Evolutionary conservation across 2,797 vertebrate species (phyloP).

Genomic region (Sebastes umbrosus): DNA sequence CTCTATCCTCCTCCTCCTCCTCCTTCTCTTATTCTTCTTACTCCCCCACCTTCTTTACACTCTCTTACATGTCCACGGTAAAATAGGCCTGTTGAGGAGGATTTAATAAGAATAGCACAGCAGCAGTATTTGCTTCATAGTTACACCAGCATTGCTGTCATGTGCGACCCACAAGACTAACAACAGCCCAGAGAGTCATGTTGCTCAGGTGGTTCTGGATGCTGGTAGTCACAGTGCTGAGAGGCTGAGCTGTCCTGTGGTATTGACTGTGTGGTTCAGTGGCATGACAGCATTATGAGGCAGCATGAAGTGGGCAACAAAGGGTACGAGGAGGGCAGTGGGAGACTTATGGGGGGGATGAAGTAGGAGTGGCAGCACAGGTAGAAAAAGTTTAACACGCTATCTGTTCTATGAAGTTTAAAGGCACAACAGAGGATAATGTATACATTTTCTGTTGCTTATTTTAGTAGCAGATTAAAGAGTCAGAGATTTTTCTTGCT

Average conservation of each 20-base stretch:
- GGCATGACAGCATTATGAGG: conserved; percentile 57
- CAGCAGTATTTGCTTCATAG: neutral
- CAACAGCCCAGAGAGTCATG: conserved; percentile 33
- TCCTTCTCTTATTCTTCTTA: neutral
- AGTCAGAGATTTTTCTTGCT: too few relatives aligned
- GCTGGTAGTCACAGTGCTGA: conserved; percentile 18
- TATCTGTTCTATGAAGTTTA: neutral
- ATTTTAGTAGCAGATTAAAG: neutral
- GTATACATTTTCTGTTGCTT: neutral
- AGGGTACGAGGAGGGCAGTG: conserved; percentile 33
- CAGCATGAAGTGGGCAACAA: conserved; percentile 46
- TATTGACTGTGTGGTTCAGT: conserved; percentile 46
- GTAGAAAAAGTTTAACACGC: neutral
- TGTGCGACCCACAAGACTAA: conserved; percentile 35
- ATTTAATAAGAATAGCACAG: neutral
- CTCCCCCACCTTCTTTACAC: conserved; percentile 1
- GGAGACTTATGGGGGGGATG: conserved; percentile 17
- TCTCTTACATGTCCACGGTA: neutral
- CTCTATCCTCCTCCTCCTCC: conserved; percentile 12
- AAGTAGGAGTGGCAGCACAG: conserved; percentile 14
- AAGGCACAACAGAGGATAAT: neutral
- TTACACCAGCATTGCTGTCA: conserved; percentile 8
- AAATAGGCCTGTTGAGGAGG: conserved; percentile 15
- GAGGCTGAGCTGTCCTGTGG: conserved; percentile 45
- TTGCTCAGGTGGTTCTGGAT: conserved; percentile 30